Evolutionary conservation across 92 coral and sea anemone genomes (phyloP).

Genomic region (Scolanthus callimorphus): DNA sequence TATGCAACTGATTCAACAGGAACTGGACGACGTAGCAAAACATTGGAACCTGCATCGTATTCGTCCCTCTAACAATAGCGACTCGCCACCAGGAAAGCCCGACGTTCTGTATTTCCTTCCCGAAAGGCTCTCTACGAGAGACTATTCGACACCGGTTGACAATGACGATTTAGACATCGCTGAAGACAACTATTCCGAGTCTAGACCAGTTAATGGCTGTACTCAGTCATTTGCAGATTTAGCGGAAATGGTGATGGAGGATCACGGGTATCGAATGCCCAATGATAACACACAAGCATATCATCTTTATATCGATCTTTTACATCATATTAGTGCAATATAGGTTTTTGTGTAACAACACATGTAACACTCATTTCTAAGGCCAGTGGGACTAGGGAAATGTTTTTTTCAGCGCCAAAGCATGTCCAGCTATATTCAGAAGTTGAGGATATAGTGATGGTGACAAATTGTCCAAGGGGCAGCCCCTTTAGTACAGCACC

Average conservation of each 20-base stretch:
- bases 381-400: background rate
- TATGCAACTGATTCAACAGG: slow-evolving; percentile 22
- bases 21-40: slow-evolving; percentile 8
- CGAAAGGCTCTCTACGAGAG: slow-evolving; percentile 12
- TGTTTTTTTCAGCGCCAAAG: too few relatives aligned
- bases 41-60: slow-evolving; percentile 18
- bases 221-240: slow-evolving; percentile 22
- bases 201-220: slow-evolving; percentile 14
- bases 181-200: slow-evolving; percentile 16
- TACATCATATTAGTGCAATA: slow-evolving; percentile 7
- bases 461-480: too few relatives aligned
- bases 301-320: slow-evolving; percentile 5
- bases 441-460: too few relatives aligned
- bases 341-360: background rate
- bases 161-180: slow-evolving; percentile 13
- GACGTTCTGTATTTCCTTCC: slow-evolving; percentile 17
- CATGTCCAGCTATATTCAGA: too few relatives aligned
- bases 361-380: too few relatives aligned
- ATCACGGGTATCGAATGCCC: slow-evolving; percentile 24
- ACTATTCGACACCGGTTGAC: slow-evolving; percentile 9
- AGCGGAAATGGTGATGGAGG: slow-evolving; percentile 37
- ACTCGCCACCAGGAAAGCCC: slow-evolving; percentile 17
- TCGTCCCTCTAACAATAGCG: slow-evolving; percentile 13
- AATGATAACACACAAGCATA: slow-evolving; percentile 11
- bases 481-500: too few relatives aligned